A percentile compares a stretch with the other conserved stretches of the same genome.
phyloP scores from a whole-genome alignment of 1,140 invertebrate genomes.

The Scylla paramamosain region DNA sequence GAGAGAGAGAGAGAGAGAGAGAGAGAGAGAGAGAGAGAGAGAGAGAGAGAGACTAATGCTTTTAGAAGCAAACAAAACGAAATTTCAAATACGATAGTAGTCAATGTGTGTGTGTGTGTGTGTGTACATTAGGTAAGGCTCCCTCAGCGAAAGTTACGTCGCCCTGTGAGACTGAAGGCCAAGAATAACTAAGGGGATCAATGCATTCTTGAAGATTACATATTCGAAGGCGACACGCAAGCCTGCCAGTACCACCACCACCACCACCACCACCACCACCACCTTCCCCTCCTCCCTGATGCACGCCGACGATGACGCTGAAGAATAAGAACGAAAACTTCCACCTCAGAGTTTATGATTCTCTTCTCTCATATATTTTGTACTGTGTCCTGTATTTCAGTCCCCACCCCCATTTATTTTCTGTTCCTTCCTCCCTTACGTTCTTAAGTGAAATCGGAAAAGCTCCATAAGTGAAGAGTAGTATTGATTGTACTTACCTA shows the following conservation, averaged over 20 bases:
- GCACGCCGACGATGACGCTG: background rate
- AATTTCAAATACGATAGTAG: background rate
- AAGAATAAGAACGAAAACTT: background rate
- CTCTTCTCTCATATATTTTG: background rate
- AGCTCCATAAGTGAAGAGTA: no score
- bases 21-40: background rate
- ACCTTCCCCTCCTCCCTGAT: background rate
- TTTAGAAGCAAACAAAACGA: background rate
- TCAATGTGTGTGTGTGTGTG: conserved; percentile 1
- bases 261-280: conserved; percentile 8
- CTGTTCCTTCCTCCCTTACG: no score
- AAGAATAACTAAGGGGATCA: conserved; percentile 9
- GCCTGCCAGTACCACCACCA: background rate
- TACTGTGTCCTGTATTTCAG: no score
- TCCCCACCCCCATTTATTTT: no score
- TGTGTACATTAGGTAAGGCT: background rate
- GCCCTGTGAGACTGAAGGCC: background rate
- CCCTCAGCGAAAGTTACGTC: background rate
- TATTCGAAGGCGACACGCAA: background rate
- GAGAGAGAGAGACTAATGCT: background rate
- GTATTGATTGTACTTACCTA: no score
- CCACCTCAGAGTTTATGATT: background rate
- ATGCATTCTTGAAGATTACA: conserved; percentile 15
- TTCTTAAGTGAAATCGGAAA: no score
- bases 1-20: background rate